Percentiles rank a stretch among this genome's conserved stretches.
Evolutionary conservation across 2,797 vertebrate species (phyloP).

Genomic region (Syngnathus acus): DNA sequence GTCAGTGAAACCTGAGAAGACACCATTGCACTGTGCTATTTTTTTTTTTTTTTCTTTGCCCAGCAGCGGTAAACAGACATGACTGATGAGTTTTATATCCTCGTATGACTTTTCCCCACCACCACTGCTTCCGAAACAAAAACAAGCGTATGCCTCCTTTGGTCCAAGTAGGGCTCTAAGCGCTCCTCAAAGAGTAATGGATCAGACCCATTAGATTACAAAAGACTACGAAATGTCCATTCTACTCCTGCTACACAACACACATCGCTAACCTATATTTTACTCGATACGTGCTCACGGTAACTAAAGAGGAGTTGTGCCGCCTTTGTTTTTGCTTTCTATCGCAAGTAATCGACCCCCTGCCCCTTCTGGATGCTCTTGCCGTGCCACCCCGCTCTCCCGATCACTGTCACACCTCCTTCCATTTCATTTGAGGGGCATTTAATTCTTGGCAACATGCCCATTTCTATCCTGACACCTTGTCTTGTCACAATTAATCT

Average conservation of each 20-base stretch:
- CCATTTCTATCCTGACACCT: not conserved
- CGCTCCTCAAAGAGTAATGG: constrained; percentile 43
- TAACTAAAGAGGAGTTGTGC: not conserved
- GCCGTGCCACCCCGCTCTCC: constrained; percentile 1
- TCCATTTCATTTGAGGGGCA: constrained; percentile 43
- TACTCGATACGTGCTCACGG: not conserved
- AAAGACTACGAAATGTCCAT: constrained; percentile 44
- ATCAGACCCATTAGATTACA: constrained; percentile 41
- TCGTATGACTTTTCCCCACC: constrained; percentile 37
- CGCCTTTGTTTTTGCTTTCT: constrained; percentile 29
- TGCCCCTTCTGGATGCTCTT: constrained; percentile 12
- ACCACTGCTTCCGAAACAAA: constrained; percentile 41
- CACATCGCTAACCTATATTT: not conserved
- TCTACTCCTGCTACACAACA: constrained; percentile 1
- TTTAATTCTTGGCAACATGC: constrained; percentile 65
- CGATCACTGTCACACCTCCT: constrained; percentile 38
- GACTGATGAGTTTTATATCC: constrained; percentile 54
- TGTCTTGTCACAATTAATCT: not conserved
- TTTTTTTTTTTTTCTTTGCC: constrained; percentile 38
- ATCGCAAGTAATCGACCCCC: constrained; percentile 23
- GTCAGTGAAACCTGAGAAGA: constrained; percentile 56
- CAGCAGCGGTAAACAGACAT: constrained; percentile 56
- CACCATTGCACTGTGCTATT: constrained; percentile 27
- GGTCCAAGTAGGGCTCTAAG: constrained; percentile 38
- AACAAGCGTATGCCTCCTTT: constrained; percentile 49